Percentiles rank a stretch among this genome's conserved stretches.
These are phyloP conservation scores for Unio pictorum DNA, from an alignment of 2,888 invertebrate genomes.

Conservation along the genomic window DNA sequence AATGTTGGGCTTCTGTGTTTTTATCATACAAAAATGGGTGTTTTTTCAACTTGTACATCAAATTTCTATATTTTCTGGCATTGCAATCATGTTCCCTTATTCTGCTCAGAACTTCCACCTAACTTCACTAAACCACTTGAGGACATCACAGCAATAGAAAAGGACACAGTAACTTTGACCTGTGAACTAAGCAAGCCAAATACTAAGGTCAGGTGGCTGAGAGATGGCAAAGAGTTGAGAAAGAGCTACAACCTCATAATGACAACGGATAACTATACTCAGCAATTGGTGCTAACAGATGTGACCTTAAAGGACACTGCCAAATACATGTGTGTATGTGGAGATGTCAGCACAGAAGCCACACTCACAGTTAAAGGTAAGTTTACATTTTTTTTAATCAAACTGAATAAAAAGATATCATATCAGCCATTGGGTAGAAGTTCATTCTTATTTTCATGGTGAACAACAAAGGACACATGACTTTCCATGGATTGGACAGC, in stretches of 20 bases:
- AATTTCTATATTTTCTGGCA: too few species aligned
- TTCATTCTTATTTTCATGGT: too few species aligned
- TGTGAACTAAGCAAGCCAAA: conserved; percentile 74
- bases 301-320: conserved; percentile 60
- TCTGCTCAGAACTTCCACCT: conserved; percentile 66
- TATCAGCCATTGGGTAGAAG: too few species aligned
- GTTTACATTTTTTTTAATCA: conserved; percentile 1
- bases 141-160: conserved; percentile 47
- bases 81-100: conserved; percentile 19
- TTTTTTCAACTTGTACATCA: too few species aligned
- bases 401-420: too few species aligned
- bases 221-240: conserved; percentile 82
- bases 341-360: conserved; percentile 58
- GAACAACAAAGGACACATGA: too few species aligned
- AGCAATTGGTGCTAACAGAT: conserved; percentile 59
- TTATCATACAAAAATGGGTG: too few species aligned
- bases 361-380: conserved; percentile 65
- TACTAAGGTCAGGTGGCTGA: conserved; percentile 81
- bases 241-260: conserved; percentile 86
- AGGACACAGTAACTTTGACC: conserved; percentile 73
- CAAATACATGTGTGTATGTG: conserved; percentile 60
- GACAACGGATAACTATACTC: conserved; percentile 80
- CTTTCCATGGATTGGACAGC: too few species aligned
- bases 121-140: conserved; percentile 51
- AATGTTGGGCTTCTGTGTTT: too few species aligned